phyloP scores from a whole-genome alignment of 1,140 invertebrate species.

The Pogonognathellus flavescens region DNA sequence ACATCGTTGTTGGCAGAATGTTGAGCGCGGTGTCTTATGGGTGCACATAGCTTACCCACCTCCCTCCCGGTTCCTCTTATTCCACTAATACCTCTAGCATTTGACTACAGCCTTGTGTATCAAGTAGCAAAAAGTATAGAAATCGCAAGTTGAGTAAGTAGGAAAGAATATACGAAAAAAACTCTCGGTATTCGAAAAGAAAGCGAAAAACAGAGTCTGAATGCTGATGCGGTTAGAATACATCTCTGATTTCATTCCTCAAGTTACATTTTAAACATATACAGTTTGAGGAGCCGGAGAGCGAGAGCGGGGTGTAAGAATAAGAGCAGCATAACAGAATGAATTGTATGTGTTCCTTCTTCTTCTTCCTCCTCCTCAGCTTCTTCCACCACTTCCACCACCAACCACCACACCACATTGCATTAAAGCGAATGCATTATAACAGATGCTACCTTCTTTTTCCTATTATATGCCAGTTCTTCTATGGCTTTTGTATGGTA shows the following conservation, averaged over 20 bases:
- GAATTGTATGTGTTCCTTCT: neutral
- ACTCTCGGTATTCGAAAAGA: constrained; percentile 46
- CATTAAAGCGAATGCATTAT: constrained; percentile 28
- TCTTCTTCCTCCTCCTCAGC: no score
- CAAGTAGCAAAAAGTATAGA: neutral
- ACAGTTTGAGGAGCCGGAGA: constrained; percentile 12
- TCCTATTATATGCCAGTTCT: constrained; percentile 19
- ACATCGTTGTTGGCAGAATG: no score
- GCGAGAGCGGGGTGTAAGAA: constrained; percentile 1
- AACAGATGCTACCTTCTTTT: constrained; percentile 48
- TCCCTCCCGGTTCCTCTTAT: no score
- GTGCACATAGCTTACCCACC: no score
- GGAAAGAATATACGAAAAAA: neutral
- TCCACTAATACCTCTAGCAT: no score
- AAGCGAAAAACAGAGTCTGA: constrained; percentile 49
- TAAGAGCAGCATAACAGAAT: constrained; percentile 8
- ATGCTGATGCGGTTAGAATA: constrained; percentile 43
- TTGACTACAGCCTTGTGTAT: no score
- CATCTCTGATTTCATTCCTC: constrained; percentile 48
- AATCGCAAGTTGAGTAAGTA: neutral
- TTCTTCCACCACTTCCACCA: no score
- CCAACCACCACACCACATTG: no score
- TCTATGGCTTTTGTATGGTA: constrained; percentile 38
- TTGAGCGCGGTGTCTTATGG: no score
- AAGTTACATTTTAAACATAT: constrained; percentile 46